Base-by-base conservation (phyloP, 2,888 invertebrate genomes). In the Tachina grossa region DNA sequence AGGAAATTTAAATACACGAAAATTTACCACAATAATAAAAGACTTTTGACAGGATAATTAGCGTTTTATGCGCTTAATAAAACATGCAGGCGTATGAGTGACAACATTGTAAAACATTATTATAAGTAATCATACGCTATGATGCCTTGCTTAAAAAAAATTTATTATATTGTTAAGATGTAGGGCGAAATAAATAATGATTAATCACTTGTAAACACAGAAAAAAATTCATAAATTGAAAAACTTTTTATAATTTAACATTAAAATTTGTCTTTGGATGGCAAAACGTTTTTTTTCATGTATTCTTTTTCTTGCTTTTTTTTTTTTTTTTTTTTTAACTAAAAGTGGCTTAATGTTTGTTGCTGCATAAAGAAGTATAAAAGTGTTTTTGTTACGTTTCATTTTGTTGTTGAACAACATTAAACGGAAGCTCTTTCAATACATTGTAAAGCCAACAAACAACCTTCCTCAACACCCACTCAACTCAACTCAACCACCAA, bases 341-440 rank as follows among this genome's bases (percentile, higher is more conserved):
- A 45, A 59, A 45, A 72, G 63, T 65, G 22, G 19, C 63, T 63
- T 31, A 71, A 63, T 31, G n/a, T 71, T 63, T 71, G n/a, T 31
- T 19, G 43, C 31, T 72, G 45, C 19, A 19, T 65, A 19, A 39
- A 55, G 19, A 39, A 47, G 19, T 39, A 13, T 22, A 45, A 10
- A 51, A 43, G 11, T 43, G 8, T 53, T 65, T 53, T 63, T 47
- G 11, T 55, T 63, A 14, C 16, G 9, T 81, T 65, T 55, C 39
- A 47, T 55, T 59, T 51, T 61, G 39, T 55, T 59, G 16, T 39
- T 68, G 47, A 78, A 68, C 79, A 80, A 63, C 71, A 80, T 75
- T 59, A 61, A 84, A 84, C 77, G 81, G 72, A 81, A 84, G 81
- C 74, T 45, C 77, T 81, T 84, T 84, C 77, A 75, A 75, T 79